A percentile compares a stretch with the other conserved stretches of the same genome.
phyloP scores from a whole-genome alignment of 2,797 vertebrate species.

The Botia kubotai region DNA sequence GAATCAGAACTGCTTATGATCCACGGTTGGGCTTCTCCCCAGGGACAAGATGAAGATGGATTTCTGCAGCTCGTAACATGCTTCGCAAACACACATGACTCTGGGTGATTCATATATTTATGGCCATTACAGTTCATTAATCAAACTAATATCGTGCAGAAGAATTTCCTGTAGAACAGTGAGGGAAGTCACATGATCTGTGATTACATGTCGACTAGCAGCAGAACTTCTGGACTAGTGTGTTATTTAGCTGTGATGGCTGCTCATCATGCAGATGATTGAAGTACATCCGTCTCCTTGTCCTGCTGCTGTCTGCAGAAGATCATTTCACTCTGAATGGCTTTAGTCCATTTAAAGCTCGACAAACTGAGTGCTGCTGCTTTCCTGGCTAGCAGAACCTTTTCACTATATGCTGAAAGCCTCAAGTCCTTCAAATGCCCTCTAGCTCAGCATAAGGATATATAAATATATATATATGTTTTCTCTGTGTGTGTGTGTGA shows the following conservation, averaged over 20 bases:
- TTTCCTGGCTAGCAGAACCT: neutral
- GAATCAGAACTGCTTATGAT: slow-evolving; percentile 31
- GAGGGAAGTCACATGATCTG: neutral
- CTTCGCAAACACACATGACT: neutral
- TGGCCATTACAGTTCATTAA: neutral
- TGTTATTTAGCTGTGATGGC: neutral
- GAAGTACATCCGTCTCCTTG: slow-evolving; percentile 1
- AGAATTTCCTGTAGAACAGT: neutral
- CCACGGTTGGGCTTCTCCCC: neutral
- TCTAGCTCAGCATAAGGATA: neutral
- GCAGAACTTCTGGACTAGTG: neutral
- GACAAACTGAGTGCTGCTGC: neutral
- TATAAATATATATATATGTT: neutral
- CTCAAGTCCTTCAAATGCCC: neutral
- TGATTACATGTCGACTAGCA: neutral
- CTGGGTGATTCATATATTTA: neutral
- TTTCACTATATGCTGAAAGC: neutral
- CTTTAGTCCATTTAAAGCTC: neutral
- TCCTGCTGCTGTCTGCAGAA: neutral
- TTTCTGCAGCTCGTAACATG: neutral
- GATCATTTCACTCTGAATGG: neutral
- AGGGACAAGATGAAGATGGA: neutral
- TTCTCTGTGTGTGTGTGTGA: slow-evolving; percentile 37
- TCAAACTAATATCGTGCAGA: neutral
- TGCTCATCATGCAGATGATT: neutral